These are phyloP conservation scores for Heliopora coerulea DNA, from an alignment of 92 coral and sea anemone genomes.

Conservation along the genomic window DNA sequence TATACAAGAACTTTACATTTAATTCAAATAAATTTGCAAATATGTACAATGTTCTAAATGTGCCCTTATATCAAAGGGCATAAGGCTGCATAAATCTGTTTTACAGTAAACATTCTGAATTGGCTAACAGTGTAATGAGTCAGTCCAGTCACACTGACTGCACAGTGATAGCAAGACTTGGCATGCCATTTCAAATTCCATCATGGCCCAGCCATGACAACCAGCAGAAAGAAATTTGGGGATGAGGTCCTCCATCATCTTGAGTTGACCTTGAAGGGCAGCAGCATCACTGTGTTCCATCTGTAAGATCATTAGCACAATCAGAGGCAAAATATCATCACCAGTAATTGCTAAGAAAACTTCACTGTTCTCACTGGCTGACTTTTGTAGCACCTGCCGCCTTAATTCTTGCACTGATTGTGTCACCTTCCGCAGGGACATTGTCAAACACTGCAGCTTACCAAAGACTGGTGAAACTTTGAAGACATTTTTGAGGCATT, in stretches of 20 bases:
- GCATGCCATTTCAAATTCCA: conserved; percentile 85
- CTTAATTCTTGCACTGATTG: conserved; percentile 76
- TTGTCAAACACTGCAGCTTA: conserved; percentile 82
- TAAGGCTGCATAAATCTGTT: too few relatives aligned
- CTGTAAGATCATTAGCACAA: conserved; percentile 89
- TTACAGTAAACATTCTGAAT: too few relatives aligned
- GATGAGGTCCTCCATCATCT: conserved; percentile 80
- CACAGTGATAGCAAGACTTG: conserved; percentile 73
- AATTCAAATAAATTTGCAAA: too few relatives aligned
- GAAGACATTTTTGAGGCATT: conserved; percentile 75
- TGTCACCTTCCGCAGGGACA: conserved; percentile 82
- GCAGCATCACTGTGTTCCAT: conserved; percentile 94
- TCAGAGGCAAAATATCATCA: conserved; percentile 85
- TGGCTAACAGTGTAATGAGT: conserved; percentile 6
- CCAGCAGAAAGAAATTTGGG: conserved; percentile 81
- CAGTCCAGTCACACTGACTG: conserved; percentile 51
- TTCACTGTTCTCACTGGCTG: conserved; percentile 51
- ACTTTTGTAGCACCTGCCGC: conserved; percentile 47
- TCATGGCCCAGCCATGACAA: conserved; percentile 96
- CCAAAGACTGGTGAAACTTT: conserved; percentile 69
- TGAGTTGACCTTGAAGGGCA: conserved; percentile 78
- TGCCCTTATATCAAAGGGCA: too few relatives aligned
- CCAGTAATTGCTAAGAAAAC: conserved; percentile 87
- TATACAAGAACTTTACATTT: too few relatives aligned
- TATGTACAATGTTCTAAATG: too few relatives aligned